phyloP scores from a whole-genome alignment of 1,140 invertebrate genomes.

The Temnothorax curvispinosus region DNA sequence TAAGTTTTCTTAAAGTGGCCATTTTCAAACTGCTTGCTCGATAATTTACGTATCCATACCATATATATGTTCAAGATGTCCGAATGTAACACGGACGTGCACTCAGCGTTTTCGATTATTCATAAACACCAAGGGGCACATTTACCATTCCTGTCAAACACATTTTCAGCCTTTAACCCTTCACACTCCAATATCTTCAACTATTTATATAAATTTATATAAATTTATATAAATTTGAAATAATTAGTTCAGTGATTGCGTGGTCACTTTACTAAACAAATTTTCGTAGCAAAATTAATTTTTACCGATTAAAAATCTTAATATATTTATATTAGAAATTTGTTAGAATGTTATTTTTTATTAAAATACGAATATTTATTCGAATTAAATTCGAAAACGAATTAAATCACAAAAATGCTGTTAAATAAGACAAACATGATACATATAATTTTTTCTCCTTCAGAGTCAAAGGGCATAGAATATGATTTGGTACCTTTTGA shows the following conservation, averaged over 20 bases:
- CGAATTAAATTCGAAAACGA: neutral
- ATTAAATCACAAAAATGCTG: neutral
- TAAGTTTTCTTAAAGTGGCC: neutral
- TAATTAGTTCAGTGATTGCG: neutral
- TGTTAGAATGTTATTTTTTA: neutral
- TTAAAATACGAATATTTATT: neutral
- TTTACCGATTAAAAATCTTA: neutral
- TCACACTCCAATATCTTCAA: neutral
- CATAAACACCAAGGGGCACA: conserved; percentile 65
- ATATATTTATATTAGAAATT: neutral
- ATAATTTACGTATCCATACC: conserved; percentile 27
- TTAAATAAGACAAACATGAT: neutral
- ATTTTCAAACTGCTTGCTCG: conserved; percentile 2
- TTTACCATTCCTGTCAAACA: conserved; percentile 42
- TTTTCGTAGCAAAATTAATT: neutral
- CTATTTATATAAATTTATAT: conserved; percentile 2
- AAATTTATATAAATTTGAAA: conserved; percentile 5
- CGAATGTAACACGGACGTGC: conserved; percentile 64
- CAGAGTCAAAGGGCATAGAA: neutral
- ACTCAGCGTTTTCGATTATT: conserved; percentile 73
- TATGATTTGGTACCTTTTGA: conserved; percentile 14
- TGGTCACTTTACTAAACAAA: neutral
- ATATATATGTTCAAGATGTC: conserved; percentile 23
- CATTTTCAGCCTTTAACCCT: conserved; percentile 15
- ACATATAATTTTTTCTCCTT: neutral